Percentiles rank a stretch among this genome's conserved stretches.
Evolutionary conservation across 2,797 vertebrate species (phyloP).

Genomic region (Sternotherus odoratus): DNA sequence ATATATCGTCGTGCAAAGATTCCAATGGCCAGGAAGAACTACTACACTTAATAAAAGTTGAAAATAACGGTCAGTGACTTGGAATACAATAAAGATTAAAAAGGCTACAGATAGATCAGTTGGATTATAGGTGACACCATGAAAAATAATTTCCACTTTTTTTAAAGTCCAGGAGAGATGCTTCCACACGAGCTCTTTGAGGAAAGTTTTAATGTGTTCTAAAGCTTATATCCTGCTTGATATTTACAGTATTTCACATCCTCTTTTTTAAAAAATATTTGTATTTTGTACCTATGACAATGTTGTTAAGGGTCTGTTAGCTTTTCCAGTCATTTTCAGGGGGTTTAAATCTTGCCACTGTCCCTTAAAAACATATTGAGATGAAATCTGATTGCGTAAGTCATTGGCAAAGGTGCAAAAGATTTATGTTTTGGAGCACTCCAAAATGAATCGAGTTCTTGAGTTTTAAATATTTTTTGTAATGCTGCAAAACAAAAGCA

Average conservation of each 20-base stretch:
- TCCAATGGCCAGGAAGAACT: slow-evolving; percentile 8
- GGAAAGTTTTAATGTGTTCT: slow-evolving; percentile 37
- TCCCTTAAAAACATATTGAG: slow-evolving; percentile 62
- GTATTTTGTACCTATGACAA: slow-evolving; percentile 20
- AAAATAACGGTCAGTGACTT: slow-evolving; percentile 12
- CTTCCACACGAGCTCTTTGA: slow-evolving; percentile 39
- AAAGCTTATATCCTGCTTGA: slow-evolving; percentile 48
- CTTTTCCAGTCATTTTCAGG: neutral
- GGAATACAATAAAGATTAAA: neutral
- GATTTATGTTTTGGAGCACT: slow-evolving; percentile 52
- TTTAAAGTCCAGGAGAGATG: slow-evolving; percentile 5
- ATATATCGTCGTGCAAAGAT: slow-evolving; percentile 38
- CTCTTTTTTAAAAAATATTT: neutral
- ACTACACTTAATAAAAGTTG: slow-evolving; percentile 1
- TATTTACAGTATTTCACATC: slow-evolving; percentile 24
- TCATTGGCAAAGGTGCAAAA: slow-evolving; percentile 22
- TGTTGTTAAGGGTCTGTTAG: slow-evolving; percentile 23
- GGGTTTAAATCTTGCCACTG: slow-evolving; percentile 57
- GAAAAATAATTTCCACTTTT: neutral
- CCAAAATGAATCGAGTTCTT: slow-evolving; percentile 9
- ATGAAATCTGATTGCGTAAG: slow-evolving; percentile 64
- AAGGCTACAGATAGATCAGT: neutral
- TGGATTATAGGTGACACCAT: neutral
- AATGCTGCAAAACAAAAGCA: neutral
- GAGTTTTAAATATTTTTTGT: slow-evolving; percentile 3